Evolutionary conservation across 2,797 vertebrate genomes (phyloP), one percentile per base, ranked within the genome.

Genomic region (Crocodylus rhombifer): DNA sequence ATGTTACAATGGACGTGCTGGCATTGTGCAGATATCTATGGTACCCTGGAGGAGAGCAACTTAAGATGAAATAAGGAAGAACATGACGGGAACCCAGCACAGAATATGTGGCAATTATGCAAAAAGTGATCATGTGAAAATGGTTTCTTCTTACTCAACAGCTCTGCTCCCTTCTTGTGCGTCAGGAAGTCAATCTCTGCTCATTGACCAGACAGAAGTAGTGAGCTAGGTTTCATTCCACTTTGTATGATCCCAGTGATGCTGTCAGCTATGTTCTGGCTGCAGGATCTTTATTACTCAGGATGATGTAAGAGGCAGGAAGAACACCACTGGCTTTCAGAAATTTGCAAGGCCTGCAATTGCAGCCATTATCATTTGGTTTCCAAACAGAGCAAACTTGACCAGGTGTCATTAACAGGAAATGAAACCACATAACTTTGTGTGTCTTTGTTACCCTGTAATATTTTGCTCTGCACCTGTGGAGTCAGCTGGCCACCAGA

Each of bases 71-170:
- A 64, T 75, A 86, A 69, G 75, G 36, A 73, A 83, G 67, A 88
- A 42, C 69, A 62, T 69, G 58, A n/a, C 89, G 84, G 74, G 78
- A 91, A 74, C n/a, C 51, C 83, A 11, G 0, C 58, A 9, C 25
- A 65, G 82, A 82, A 91, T 82, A 80, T 36, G 63, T 74, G 61
- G 83, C 69, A 95, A 93, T 71, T 62, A 28, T 69, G 57, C 89
- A 78, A 84, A 85, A 92, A 94, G 80, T 33, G 7, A 58, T 55
- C 10, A 15, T 63, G 28, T 94, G 30, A 80, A 94, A 95, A 71
- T 0, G 1, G 57, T 18, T 80, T 25, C 42, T 84, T 91, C 83
- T 87, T 94, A 63, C 15, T 84, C 64, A 30, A 0, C 16, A 87
- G n/a, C 57, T 89, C 28, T 75, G 21, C 57, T 90, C 30, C 64